These are phyloP conservation scores for Phalacrocorax brasilianus DNA, from an alignment of 2,113 vertebrate genomes.

Conservation along the genomic window DNA sequence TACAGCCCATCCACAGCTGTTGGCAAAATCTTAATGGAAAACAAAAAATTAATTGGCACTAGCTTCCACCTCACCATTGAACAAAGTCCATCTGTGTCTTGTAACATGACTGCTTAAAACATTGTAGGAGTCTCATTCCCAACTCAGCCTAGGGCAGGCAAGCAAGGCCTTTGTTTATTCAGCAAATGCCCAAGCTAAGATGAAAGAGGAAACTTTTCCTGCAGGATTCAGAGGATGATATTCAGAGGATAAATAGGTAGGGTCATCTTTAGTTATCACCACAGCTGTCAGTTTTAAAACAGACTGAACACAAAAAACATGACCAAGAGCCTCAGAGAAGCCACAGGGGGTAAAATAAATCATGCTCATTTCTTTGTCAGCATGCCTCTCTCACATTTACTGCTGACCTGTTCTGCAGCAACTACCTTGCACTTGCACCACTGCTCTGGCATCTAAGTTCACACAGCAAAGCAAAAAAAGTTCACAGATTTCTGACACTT, in stretches of 20 bases:
- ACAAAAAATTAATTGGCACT: background rate
- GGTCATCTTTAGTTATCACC: background rate
- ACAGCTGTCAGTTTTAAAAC: background rate
- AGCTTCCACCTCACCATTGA: background rate
- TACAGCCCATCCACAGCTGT: background rate
- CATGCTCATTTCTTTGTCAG: background rate
- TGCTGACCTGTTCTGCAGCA: background rate
- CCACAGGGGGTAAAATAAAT: background rate
- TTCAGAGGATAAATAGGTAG: background rate
- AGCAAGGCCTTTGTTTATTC: background rate
- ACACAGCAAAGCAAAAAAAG: background rate
- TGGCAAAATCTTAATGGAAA: background rate
- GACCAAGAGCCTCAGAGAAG: background rate
- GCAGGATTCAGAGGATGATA: background rate
- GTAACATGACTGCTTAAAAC: background rate
- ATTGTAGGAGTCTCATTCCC: background rate
- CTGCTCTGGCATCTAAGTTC: background rate
- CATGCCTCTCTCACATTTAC: background rate
- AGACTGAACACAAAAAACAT: background rate
- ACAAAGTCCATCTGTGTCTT: background rate
- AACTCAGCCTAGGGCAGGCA: background rate
- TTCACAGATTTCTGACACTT: background rate
- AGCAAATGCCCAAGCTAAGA: background rate
- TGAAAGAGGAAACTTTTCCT: background rate
- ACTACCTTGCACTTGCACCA: background rate